Evolutionary conservation across 2,113 vertebrate species (phyloP).

Genomic region (Plotosus lineatus): DNA sequence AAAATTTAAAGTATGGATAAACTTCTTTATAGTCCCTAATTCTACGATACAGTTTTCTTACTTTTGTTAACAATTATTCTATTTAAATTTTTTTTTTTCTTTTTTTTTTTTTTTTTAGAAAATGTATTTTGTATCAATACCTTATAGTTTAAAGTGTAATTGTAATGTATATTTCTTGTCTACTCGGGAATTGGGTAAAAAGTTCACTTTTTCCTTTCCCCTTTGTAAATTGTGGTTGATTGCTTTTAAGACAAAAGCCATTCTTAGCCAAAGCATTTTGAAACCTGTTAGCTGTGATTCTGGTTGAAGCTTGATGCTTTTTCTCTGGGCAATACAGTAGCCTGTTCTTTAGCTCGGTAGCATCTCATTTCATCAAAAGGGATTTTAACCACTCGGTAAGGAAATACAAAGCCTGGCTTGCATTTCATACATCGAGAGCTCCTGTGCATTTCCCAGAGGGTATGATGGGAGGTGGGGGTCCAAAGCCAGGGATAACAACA

Average conservation of each 20-base stretch:
- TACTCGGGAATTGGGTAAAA: slow-evolving; percentile 65
- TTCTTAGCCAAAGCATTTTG: slow-evolving; percentile 61
- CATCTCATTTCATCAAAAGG: slow-evolving; percentile 70
- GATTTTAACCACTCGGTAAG: slow-evolving; percentile 68
- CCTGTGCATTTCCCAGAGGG: slow-evolving; percentile 64
- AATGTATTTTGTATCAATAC: background rate
- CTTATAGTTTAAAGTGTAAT: background rate
- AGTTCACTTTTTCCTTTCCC: slow-evolving; percentile 70
- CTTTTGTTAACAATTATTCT: too few species aligned
- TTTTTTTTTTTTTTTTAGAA: background rate
- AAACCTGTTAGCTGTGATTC: slow-evolving; percentile 60
- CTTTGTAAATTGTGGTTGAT: slow-evolving; percentile 72
- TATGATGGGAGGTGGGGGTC: slow-evolving; percentile 60
- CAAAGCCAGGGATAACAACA: slow-evolving; percentile 28
- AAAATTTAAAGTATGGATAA: background rate
- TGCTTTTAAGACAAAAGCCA: slow-evolving; percentile 72
- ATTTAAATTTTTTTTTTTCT: background rate
- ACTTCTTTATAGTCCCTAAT: background rate
- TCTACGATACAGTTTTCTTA: background rate
- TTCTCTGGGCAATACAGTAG: slow-evolving; percentile 62
- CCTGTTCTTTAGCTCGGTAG: slow-evolving; percentile 66
- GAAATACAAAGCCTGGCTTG: slow-evolving; percentile 61
- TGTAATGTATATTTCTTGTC: slow-evolving; percentile 50
- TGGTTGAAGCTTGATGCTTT: slow-evolving; percentile 60
- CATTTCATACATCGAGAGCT: slow-evolving; percentile 61